Percentiles rank a stretch among this genome's conserved stretches.
Evolutionary conservation across 2,797 vertebrate species (phyloP).

Genomic region (Muscicapa striata): DNA sequence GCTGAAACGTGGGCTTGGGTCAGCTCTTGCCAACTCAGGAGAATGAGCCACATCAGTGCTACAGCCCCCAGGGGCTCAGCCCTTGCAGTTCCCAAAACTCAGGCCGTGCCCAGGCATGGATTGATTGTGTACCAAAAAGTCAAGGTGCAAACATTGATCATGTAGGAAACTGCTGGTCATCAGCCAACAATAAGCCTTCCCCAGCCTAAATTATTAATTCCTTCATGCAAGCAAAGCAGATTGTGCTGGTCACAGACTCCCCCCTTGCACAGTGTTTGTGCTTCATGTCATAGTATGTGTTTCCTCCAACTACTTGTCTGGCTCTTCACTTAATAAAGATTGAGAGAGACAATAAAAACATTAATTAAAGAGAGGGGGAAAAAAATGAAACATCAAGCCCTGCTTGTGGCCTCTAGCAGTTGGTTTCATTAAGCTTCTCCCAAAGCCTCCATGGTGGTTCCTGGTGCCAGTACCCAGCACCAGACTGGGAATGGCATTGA

Average conservation of each 20-base stretch:
- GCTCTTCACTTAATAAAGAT: constrained; percentile 48
- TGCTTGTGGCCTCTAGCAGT: background rate
- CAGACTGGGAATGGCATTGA: background rate
- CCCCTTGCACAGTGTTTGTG: background rate
- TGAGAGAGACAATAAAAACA: constrained; percentile 47
- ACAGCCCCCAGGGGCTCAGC: background rate
- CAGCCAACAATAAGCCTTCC: constrained; percentile 2
- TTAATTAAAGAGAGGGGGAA: background rate
- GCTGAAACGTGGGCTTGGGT: background rate
- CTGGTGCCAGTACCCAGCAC: background rate
- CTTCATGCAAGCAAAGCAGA: background rate
- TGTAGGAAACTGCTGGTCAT: background rate
- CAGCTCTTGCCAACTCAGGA: background rate
- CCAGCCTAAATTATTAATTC: constrained; percentile 34
- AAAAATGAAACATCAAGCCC: background rate
- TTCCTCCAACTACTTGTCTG: constrained; percentile 38
- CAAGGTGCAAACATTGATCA: constrained; percentile 38
- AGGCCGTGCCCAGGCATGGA: accelerated
- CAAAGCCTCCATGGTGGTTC: accelerated
- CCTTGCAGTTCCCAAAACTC: background rate
- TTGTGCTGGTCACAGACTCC: accelerated
- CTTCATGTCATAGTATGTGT: background rate
- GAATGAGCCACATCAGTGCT: accelerated
- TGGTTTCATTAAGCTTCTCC: background rate
- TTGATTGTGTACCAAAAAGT: constrained; percentile 24